Evolutionary conservation across 2,797 vertebrate genomes (phyloP).

Genomic region (Tapera naevia): DNA sequence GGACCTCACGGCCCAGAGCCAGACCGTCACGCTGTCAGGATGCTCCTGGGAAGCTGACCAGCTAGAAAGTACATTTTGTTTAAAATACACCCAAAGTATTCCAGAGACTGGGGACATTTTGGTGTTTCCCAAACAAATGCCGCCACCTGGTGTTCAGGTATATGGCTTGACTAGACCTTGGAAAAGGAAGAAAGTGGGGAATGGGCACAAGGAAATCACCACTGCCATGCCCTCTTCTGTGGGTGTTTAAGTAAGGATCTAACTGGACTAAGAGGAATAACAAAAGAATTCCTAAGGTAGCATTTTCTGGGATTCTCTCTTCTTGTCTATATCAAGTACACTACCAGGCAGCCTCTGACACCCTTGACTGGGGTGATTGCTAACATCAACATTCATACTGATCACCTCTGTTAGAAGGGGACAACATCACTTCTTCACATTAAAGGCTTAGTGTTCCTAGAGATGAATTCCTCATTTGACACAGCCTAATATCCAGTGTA

Average conservation of each 20-base stretch:
- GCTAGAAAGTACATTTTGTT: not conserved
- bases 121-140: constrained; percentile 57
- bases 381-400: not conserved
- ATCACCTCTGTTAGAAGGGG: not conserved
- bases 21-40: not conserved
- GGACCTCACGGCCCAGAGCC: not conserved
- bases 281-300: not conserved
- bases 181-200: not conserved
- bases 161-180: not conserved
- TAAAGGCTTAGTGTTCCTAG: not conserved
- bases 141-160: constrained; percentile 62
- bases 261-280: not conserved
- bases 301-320: not conserved
- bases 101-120: not conserved
- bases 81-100: not conserved
- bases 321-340: not conserved
- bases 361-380: not conserved
- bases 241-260: not conserved
- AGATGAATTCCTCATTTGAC: not conserved
- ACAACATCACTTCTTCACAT: not conserved
- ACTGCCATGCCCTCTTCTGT: not conserved
- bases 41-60: not conserved
- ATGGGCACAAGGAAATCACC: not conserved
- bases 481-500: not conserved
- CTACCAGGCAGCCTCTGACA: not conserved